Base-by-base conservation (phyloP, 2,113 vertebrate genomes). In the Neotragus pygmaeus region DNA sequence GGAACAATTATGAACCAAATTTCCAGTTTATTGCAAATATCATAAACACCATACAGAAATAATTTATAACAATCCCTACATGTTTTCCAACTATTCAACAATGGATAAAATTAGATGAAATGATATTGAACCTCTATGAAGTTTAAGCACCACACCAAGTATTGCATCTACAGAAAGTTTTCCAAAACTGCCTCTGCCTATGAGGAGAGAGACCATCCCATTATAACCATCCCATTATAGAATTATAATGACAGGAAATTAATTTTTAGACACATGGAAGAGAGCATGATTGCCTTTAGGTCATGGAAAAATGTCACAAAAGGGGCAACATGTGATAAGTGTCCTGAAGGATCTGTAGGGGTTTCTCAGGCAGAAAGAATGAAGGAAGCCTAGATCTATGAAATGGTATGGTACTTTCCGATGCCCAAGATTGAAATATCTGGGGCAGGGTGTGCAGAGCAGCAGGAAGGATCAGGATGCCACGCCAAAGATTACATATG, bases 11-110 rank as follows among this genome's bases (percentile, higher is more conserved):
- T 45, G 3, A 89, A 88, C 94, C 66, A 89, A 62, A 97, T 78
- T 94, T 90, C 88, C 55, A 60, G 13, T 82, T 92, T 92, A 94
- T 85, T 58, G 17, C 51, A 70, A 95, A 66, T 55, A 86, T 90
- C 49, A 39, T 47, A 77, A 75, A 83, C 1, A 88, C 33, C 27
- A 87, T 47, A 90, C 3, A 85, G 47, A 45, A 80, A 92, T 47
- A 77, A 81, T 90, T 89, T 47, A 62, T 43, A 94, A 51, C 15
- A 91, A 92, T 36, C 8, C 23, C 60, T 39, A 87, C 45, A 39
- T 39, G 19, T 73, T 47, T 62, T 83, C 49, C 91, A 75, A 64
- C 55, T 64, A 55, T 62, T 90, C 28, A 53, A 90, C 16, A 84
- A 86, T 5, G n/a, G 73, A 33, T 85, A 64, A 84, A 64, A 62